Conservation (phyloP, 1,140 invertebrate species). For the Eurosta solidaginis region DNA sequence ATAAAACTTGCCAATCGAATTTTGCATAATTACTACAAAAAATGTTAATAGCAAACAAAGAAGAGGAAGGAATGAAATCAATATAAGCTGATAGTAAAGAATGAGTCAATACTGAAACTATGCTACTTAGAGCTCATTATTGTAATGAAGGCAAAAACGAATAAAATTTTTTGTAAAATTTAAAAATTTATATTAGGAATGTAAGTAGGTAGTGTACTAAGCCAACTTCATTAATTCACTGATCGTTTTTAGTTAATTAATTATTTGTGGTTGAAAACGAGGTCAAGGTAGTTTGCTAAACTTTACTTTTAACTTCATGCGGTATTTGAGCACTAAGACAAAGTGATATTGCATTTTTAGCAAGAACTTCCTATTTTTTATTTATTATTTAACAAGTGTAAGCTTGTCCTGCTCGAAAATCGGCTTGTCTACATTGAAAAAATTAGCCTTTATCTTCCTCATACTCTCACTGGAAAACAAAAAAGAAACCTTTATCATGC, state of each 20-base stretch:
- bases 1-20: not conserved
- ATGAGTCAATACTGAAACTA: not conserved
- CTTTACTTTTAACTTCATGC: not conserved
- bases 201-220: not conserved
- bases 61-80: not conserved
- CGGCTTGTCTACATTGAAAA: too few relatives aligned
- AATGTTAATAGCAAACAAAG: not conserved
- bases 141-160: not conserved
- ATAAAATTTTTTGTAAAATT: too few relatives aligned
- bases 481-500: too few relatives aligned
- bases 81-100: not conserved
- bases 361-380: too few relatives aligned
- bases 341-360: too few relatives aligned
- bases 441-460: too few relatives aligned
- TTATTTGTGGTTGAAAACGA: not conserved
- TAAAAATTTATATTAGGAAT: not conserved
- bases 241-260: too few relatives aligned
- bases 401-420: too few relatives aligned
- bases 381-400: too few relatives aligned
- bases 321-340: not conserved
- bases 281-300: not conserved
- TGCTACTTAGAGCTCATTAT: not conserved
- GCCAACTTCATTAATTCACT: not conserved
- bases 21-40: constrained; percentile 12
- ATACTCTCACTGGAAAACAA: too few relatives aligned